Evolutionary conservation across 2,888 invertebrate species (phyloP).

Genomic region (Stictocephala bisonia): DNA sequence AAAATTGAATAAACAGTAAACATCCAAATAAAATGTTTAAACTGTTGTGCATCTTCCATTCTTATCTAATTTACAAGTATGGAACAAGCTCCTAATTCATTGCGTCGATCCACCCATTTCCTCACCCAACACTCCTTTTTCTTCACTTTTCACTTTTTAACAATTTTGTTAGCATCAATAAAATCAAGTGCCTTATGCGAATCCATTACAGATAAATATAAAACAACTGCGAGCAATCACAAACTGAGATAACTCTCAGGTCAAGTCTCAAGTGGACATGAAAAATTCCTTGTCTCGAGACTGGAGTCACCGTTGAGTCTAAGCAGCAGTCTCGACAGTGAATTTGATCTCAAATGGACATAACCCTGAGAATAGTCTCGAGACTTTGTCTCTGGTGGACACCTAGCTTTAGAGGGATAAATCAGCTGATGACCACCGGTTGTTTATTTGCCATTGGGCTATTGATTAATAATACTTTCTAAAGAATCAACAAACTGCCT

Average conservation of each 20-base stretch:
- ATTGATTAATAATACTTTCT: too few species aligned
- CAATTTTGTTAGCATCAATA: too few species aligned
- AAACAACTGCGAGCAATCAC: background rate
- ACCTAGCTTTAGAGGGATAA: background rate
- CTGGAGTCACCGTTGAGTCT: background rate
- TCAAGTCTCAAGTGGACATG: too few species aligned
- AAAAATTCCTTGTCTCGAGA: background rate
- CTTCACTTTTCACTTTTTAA: too few species aligned
- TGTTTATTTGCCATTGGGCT: too few species aligned
- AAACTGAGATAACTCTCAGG: too few species aligned
- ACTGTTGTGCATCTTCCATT: constrained; percentile 15
- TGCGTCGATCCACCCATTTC: constrained; percentile 34
- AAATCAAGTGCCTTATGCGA: background rate
- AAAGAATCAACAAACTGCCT: too few species aligned
- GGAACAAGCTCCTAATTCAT: constrained; percentile 33
- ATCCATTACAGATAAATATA: background rate
- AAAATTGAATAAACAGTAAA: background rate
- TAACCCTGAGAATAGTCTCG: background rate
- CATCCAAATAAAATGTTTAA: background rate
- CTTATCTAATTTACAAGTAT: constrained; percentile 22
- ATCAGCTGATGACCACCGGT: too few species aligned
- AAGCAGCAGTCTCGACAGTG: background rate
- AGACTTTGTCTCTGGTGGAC: background rate
- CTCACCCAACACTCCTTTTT: constrained; percentile 43
- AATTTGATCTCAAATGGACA: background rate